These are phyloP conservation scores for Monochamus saltuarius DNA, from an alignment of 1,140 invertebrate genomes.

Conservation along the genomic window DNA sequence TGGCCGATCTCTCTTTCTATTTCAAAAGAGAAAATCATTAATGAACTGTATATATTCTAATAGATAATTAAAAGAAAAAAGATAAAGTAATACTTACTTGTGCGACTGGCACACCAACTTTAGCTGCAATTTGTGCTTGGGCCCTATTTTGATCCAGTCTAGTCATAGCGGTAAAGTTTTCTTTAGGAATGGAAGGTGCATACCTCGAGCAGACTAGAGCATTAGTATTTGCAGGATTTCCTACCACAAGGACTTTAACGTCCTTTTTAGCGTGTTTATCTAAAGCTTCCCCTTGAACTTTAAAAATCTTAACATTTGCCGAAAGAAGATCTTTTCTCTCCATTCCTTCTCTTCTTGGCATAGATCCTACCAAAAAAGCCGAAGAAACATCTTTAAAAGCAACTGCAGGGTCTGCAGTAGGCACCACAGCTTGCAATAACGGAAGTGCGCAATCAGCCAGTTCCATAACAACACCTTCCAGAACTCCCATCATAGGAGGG, in stretches of 20 bases:
- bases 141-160: conserved; percentile 97
- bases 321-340: conserved; percentile 94
- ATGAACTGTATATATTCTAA: no score
- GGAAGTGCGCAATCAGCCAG: conserved; percentile 94
- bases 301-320: conserved; percentile 99
- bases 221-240: conserved; percentile 99
- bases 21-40: no score
- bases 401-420: conserved; percentile 82
- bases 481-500: conserved; percentile 88
- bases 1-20: no score
- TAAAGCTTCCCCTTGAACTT: conserved; percentile 90
- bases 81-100: conserved; percentile 76
- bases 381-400: conserved; percentile 97
- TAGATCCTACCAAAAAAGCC: conserved; percentile 97
- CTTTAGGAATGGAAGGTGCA: conserved; percentile 94
- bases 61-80: no score
- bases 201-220: conserved; percentile 95
- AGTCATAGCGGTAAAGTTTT: conserved; percentile 98
- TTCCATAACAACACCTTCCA: conserved; percentile 98
- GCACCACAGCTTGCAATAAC: conserved; percentile 79
- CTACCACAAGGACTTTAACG: conserved; percentile 96
- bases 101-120: conserved; percentile 66
- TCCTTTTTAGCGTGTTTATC: conserved; percentile 92
- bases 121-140: conserved; percentile 75
- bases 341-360: conserved; percentile 97